These are phyloP conservation scores for Endotricha flammealis DNA, from an alignment of 2,888 invertebrate species.

Conservation along the genomic window DNA sequence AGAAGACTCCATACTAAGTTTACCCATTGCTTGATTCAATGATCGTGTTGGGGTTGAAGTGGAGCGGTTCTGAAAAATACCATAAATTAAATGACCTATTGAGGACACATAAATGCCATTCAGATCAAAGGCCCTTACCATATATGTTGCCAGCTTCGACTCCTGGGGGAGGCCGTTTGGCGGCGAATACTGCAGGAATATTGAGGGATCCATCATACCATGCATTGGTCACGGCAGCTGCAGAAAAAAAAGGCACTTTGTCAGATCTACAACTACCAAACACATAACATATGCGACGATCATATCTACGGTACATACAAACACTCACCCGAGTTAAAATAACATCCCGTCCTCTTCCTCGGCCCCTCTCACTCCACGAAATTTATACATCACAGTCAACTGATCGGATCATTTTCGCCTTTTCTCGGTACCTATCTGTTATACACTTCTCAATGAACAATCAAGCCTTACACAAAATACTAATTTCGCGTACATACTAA, in stretches of 20 bases:
- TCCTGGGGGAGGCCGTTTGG: constrained; percentile 88
- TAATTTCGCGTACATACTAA: constrained; percentile 21
- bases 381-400: constrained; percentile 30
- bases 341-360: constrained; percentile 32
- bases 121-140: constrained; percentile 74
- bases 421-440: constrained; percentile 23
- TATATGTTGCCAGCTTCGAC: constrained; percentile 90
- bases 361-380: constrained; percentile 19
- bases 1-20: constrained; percentile 53
- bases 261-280: too few relatives aligned
- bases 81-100: too few relatives aligned
- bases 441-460: constrained; percentile 28
- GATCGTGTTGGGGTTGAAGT: constrained; percentile 49
- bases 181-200: constrained; percentile 80
- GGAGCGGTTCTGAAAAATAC: constrained; percentile 54
- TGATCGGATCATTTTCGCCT: constrained; percentile 30
- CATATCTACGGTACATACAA: too few relatives aligned
- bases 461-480: constrained; percentile 34
- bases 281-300: too few relatives aligned
- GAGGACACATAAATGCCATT: too few relatives aligned
- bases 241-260: too few relatives aligned
- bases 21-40: constrained; percentile 49
- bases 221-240: constrained; percentile 42
- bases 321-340: constrained; percentile 23
- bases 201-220: constrained; percentile 85